Evolutionary conservation across 2,113 vertebrate species (phyloP).

Genomic region (Indri indri): DNA sequence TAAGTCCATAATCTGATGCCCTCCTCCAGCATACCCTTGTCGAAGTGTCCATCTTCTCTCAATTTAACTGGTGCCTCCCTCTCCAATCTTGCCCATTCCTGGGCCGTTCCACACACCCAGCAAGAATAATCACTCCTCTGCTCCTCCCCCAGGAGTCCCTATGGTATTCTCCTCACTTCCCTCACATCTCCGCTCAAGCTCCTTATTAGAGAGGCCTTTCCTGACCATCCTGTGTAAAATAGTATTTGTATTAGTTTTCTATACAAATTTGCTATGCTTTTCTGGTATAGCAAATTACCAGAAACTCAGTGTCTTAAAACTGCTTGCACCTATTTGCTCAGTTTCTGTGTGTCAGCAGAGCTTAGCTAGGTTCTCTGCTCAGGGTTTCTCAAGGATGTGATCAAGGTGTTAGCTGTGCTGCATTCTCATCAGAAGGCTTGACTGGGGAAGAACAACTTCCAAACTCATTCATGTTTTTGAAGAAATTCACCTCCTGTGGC

Average conservation of each 20-base stretch:
- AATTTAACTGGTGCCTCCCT: neutral
- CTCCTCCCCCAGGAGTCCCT: neutral
- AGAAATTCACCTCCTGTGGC: neutral
- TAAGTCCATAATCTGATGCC: neutral
- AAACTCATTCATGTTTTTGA: neutral
- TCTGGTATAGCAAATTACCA: neutral
- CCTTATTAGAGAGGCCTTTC: neutral
- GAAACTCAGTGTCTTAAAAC: neutral
- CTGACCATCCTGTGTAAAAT: neutral
- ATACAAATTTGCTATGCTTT: no score
- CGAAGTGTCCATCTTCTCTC: neutral
- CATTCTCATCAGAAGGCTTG: neutral
- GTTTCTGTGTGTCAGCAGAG: neutral
- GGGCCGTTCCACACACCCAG: neutral
- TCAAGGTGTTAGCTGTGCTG: neutral
- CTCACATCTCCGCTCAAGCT: neutral
- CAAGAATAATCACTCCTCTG: neutral
- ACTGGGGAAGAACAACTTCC: neutral
- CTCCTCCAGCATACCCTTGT: neutral
- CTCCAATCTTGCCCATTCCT: no score
- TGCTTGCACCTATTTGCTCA: neutral
- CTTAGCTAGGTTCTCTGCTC: neutral
- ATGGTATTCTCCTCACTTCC: neutral
- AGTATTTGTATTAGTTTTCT: neutral
- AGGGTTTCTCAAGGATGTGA: neutral